phyloP scores from a whole-genome alignment of 2,113 vertebrate genomes.

The Rhinopomastus cyanomelas region DNA sequence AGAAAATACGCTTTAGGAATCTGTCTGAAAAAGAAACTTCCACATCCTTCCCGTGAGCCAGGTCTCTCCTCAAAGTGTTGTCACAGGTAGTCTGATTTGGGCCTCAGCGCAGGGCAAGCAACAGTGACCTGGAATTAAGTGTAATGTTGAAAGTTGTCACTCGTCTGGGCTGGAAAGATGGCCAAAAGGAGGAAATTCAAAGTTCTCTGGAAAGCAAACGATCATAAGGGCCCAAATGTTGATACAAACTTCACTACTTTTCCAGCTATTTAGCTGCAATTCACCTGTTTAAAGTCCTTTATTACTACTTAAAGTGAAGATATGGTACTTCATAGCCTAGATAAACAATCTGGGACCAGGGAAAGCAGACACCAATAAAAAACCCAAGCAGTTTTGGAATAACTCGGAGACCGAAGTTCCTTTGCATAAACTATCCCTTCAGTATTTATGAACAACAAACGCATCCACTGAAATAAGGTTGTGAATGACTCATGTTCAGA shows the following conservation, averaged over 20 bases:
- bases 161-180: neutral
- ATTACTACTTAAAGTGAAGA: neutral
- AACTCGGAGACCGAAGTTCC: neutral
- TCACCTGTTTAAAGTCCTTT: neutral
- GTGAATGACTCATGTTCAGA: slow-evolving; percentile 44
- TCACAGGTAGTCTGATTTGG: neutral
- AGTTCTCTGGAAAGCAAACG: neutral
- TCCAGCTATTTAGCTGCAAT: neutral
- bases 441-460: slow-evolving; percentile 46
- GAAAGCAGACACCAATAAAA: neutral
- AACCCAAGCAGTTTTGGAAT: neutral
- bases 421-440: slow-evolving; percentile 10
- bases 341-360: neutral
- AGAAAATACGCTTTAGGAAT: neutral
- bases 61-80: neutral
- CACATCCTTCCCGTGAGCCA: neutral
- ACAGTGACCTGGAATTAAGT: neutral
- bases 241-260: neutral
- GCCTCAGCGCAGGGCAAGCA: neutral
- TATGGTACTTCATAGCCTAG: neutral
- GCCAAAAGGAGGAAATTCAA: neutral
- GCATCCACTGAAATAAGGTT: slow-evolving; percentile 23
- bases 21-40: neutral
- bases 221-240: neutral
- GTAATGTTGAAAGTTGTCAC: neutral